phyloP scores from a whole-genome alignment of 1,140 invertebrate species.

The Nasonia giraulti region DNA sequence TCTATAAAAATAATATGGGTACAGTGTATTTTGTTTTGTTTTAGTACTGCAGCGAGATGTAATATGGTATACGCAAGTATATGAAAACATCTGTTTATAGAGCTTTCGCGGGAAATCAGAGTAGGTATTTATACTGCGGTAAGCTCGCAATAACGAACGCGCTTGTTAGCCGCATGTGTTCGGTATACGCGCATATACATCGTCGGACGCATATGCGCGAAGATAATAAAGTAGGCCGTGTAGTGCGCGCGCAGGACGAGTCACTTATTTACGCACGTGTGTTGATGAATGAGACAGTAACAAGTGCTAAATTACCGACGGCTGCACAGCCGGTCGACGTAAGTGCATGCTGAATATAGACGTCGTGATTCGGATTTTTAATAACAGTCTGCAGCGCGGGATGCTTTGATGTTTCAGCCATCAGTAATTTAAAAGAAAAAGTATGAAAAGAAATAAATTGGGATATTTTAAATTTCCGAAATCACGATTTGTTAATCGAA shows the following conservation, averaged over 20 bases:
- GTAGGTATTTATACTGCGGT: no score
- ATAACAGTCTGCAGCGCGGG: no score
- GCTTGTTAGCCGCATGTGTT: background rate
- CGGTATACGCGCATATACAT: background rate
- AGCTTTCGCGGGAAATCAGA: no score
- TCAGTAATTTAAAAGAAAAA: no score
- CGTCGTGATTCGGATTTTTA: no score
- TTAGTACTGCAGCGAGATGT: background rate
- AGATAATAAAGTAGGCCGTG: conserved; percentile 32
- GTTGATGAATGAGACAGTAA: conserved; percentile 37
- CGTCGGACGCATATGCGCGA: background rate
- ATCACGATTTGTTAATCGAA: background rate
- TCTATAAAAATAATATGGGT: background rate
- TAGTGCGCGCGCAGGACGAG: conserved; percentile 6
- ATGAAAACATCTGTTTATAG: no score
- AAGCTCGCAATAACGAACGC: background rate
- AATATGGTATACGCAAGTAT: no score
- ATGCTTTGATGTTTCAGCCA: no score
- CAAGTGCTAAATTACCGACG: conserved; percentile 22
- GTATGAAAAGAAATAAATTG: no score
- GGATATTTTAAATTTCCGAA: no score
- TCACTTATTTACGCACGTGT: conserved; percentile 25
- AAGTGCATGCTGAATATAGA: no score
- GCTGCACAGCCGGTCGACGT: background rate
- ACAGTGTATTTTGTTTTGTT: background rate